Base-by-base conservation (phyloP, 2,113 vertebrate species). In the Hippocampus comes region DNA sequence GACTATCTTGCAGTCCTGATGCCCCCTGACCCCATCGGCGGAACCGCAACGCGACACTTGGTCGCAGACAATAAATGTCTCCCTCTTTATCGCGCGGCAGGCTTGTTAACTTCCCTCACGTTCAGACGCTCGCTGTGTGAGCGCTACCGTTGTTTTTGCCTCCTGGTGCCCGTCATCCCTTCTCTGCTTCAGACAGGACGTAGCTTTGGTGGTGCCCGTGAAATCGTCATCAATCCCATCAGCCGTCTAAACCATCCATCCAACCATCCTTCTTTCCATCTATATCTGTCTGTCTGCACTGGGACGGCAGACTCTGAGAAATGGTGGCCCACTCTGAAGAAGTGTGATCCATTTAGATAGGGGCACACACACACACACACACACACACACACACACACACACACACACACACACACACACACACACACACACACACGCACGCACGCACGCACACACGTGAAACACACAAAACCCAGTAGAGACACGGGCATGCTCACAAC, bases 321-420 rank as follows among this genome's bases (percentile, higher is more conserved):
- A 91, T 88, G 84, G 89, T 76, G 81, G 82, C 87, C 88, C 80
- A 73, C 81, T 89, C 80, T 86, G 83, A 89, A 87, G 84, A 89
- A 87, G 87, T 85, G 87, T 59, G 89, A 91, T 91, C 90, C 87
- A 91, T 91, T 90, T 89, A 91, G 90, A 91, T 91, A 89, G 87
- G 10, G 55, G 25, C 76, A 49, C 63, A 7, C 65, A 59, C 76
- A 60, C 64, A 78, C 55, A 27, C 25, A 5, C 30, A 43, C 71
- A 12, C 74, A 42, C 30, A 21, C 70, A 1, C 66, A 41, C 70
- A 66, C 51, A 64, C 64, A 63, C 57, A 69, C 64, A 65, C 70
- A n/a, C n/a, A n/a, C 76, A 49, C 63, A 7, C 65, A 59, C 76
- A 60, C 64, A 78, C 55, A 27, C 25, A 5, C 30, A 43, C 71